Evolutionary conservation across 2,888 invertebrate species (phyloP).

Genomic region (Orthosia gracilis): DNA sequence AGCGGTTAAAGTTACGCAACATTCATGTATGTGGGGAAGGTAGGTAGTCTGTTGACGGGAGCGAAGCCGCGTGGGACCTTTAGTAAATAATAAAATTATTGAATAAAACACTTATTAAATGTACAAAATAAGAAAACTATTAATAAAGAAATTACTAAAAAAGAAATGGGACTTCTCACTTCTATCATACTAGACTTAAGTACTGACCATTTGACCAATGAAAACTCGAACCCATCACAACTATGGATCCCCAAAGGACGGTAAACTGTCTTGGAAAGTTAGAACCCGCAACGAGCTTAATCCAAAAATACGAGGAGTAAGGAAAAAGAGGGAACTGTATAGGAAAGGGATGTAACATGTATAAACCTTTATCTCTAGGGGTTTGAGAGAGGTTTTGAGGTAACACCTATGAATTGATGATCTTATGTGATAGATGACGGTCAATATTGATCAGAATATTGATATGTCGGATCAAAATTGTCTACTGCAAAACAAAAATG

Average conservation of each 20-base stretch:
- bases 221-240: neutral
- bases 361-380: neutral
- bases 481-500: too few species aligned
- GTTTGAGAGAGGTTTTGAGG: neutral
- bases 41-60: too few species aligned
- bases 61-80: too few species aligned
- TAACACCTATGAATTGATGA: neutral
- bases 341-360: neutral
- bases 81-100: too few species aligned
- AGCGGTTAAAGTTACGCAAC: too few species aligned
- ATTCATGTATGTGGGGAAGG: too few species aligned
- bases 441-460: neutral
- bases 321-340: slow-evolving; percentile 2
- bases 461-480: neutral
- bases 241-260: neutral
- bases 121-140: too few species aligned
- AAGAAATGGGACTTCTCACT: too few species aligned
- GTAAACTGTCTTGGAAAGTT: slow-evolving; percentile 13
- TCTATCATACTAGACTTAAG: neutral
- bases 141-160: too few species aligned
- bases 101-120: too few species aligned
- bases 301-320: slow-evolving; percentile 14
- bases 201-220: neutral
- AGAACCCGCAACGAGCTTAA: slow-evolving; percentile 8
- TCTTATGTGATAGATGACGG: neutral